phyloP scores from a whole-genome alignment of 2,113 vertebrate genomes.

The Antechinus flavipes region DNA sequence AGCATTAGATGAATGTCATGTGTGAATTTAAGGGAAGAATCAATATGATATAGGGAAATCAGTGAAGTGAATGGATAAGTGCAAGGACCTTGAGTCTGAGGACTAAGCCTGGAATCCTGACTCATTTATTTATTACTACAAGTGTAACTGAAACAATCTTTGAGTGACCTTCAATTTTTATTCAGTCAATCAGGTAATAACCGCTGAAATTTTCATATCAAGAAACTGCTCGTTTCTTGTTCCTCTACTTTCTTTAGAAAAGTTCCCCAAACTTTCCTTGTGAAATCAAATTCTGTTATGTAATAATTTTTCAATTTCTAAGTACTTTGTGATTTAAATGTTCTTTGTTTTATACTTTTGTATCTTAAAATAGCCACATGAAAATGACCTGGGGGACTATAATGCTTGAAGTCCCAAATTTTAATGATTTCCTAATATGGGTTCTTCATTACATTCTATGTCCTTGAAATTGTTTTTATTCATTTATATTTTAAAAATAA shows the following conservation, averaged over 20 bases:
- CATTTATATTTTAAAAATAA: not conserved
- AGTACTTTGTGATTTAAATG: not conserved
- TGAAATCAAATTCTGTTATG: not conserved
- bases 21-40: too few relatives aligned
- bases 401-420: not conserved
- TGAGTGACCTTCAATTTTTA: not conserved
- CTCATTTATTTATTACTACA: not conserved
- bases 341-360: not conserved
- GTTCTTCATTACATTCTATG: not conserved
- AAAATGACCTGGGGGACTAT: not conserved
- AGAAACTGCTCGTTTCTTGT: not conserved
- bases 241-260: not conserved
- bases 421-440: not conserved
- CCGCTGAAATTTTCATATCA: not conserved
- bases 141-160: not conserved
- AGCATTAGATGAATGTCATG: too few relatives aligned
- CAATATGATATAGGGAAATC: too few relatives aligned
- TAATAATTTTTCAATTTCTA: not conserved
- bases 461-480: not conserved
- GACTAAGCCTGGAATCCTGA: not conserved
- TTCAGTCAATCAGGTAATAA: not conserved
- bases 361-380: not conserved
- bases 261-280: not conserved
- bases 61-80: too few relatives aligned
- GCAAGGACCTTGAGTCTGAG: not conserved